Evolutionary conservation across 2,113 vertebrate species (phyloP), one percentile per base, ranked within the genome.

Genomic region (Hoplias malabaricus): DNA sequence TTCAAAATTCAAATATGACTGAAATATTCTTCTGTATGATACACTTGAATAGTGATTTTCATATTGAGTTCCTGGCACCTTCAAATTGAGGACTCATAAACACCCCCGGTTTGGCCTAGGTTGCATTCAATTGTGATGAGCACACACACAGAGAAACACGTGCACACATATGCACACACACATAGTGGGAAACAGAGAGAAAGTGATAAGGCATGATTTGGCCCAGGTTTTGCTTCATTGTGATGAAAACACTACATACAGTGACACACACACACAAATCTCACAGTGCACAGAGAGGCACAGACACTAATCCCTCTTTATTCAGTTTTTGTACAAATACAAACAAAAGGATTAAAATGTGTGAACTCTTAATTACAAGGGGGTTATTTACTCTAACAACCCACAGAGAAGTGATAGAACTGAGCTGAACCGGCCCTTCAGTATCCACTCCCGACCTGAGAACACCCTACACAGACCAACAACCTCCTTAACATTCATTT

Each of bases 401-500:
- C 73, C 54, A 48, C 53, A 61, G 73, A 43, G 27, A 42, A 80
- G 21, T 33, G 38, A 43, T 68, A 43, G 57, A 62, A 34, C 42
- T 7, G 38, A 71, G 69, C 57, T 29, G 36, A 33, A 75, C 71
- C 33, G 23, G 65, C 50, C 67, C 23, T 79, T 14, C 21, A 53
- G 46, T 71, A 63, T 36, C 57, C 42, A 14, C 56, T 57, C 63
- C 40, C 68, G 63, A 27, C 43, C 48, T 33, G 16, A 14, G 34
- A 42, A 69, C 69, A 80, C 73, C 73, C 73, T 46, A 62, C 53
- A 73, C 68, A 73, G 77, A 73, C 42, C 19, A 57, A 53, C 68
- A 68, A 62, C 77, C 81, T 83, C 62, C 53, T 75, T 80, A 83
- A 69, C 65, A 59, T 73, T 77, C 73, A 75, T 75, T 79, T 81